Conservation (phyloP, 1,140 invertebrate species). For the Pseudachorutes palmiensis region DNA sequence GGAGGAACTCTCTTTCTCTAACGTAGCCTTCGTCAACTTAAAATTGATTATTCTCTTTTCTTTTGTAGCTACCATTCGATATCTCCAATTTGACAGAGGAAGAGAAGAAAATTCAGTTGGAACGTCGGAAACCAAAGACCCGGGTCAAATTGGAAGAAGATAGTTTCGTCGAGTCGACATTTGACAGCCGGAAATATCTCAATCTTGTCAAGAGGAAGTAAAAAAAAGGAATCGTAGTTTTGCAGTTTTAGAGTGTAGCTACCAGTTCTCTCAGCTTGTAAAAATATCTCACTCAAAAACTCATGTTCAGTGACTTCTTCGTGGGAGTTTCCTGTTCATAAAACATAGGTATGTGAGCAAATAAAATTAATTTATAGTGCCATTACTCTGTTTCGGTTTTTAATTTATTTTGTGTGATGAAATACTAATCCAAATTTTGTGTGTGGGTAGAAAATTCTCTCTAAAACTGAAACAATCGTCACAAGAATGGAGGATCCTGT, state of each 20-base stretch:
- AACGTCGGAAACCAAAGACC: constrained; percentile 62
- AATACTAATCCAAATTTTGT: background rate
- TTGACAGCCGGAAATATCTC: constrained; percentile 67
- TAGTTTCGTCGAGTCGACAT: constrained; percentile 60
- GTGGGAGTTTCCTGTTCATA: too few species aligned
- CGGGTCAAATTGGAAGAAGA: constrained; percentile 63
- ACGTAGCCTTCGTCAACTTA: too few species aligned
- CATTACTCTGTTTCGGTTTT: constrained; percentile 11
- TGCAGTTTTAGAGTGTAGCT: constrained; percentile 12
- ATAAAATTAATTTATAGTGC: background rate
- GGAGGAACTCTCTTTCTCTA: background rate
- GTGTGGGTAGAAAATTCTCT: too few species aligned
- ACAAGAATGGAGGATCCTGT: background rate
- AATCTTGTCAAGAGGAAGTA: constrained; percentile 57
- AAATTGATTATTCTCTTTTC: constrained; percentile 36
- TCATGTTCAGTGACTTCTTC: background rate
- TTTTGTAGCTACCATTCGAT: constrained; percentile 66
- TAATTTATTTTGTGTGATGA: background rate
- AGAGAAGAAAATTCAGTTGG: constrained; percentile 56
- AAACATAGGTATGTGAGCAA: background rate
- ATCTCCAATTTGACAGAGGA: constrained; percentile 58
- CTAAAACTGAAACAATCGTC: too few species aligned
- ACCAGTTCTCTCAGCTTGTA: background rate
- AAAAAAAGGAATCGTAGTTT: background rate
- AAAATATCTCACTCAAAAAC: too few species aligned